Conservation (phyloP, 2,797 vertebrate species). For the Platyrinchus mystaceus region DNA sequence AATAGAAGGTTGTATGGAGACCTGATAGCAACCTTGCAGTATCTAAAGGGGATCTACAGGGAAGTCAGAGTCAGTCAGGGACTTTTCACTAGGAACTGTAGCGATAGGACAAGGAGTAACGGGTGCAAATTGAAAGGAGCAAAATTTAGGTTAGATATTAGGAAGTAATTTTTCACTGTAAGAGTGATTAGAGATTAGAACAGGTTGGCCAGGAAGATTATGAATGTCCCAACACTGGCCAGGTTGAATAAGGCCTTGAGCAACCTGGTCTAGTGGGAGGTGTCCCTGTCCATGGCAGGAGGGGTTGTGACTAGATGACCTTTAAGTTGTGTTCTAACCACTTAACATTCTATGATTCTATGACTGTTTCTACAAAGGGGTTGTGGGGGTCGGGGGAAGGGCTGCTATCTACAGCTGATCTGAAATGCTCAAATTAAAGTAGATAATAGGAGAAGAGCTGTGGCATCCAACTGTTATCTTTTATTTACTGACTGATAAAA, state of each 20-base stretch:
- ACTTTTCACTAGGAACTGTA: neutral
- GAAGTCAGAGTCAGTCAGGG: neutral
- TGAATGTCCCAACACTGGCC: neutral
- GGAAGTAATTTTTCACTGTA: neutral
- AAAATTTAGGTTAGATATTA: neutral
- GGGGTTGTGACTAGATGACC: too few relatives aligned
- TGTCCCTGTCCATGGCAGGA: neutral
- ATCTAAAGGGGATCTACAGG: rapidly evolving
- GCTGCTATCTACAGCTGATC: neutral
- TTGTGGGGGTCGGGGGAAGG: neutral
- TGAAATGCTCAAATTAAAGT: neutral
- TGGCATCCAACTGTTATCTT: neutral
- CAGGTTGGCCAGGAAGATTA: neutral
- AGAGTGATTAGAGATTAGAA: neutral
- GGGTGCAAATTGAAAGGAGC: neutral
- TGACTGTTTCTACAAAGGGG: neutral
- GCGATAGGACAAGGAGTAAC: neutral
- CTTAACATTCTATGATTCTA: neutral
- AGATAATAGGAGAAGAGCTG: neutral
- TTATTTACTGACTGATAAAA: neutral
- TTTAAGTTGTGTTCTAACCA: neutral
- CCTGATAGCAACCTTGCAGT: neutral
- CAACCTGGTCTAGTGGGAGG: neutral
- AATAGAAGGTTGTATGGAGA: neutral
- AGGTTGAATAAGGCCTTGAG: neutral